Evolutionary conservation across 2,113 vertebrate genomes (phyloP).

Genomic region (Glaucidium brasilianum): DNA sequence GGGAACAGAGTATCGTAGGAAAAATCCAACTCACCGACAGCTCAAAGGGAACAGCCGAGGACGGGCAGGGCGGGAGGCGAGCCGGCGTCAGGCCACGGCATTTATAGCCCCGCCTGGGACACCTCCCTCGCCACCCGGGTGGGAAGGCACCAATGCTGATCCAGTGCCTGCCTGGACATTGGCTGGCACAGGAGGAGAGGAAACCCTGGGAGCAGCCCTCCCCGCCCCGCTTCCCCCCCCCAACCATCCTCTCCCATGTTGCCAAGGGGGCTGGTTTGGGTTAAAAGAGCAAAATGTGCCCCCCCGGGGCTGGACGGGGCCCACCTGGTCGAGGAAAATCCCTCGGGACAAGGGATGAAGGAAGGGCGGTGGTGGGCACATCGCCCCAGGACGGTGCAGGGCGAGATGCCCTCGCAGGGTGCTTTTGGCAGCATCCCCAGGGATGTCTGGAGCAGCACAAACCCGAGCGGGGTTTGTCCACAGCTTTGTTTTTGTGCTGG

Average conservation of each 20-base stretch:
- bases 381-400: neutral
- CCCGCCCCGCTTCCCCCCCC: rapidly evolving
- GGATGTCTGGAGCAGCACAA: neutral
- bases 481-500: neutral
- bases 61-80: neutral
- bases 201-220: neutral
- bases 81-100: rapidly evolving
- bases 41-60: rapidly evolving
- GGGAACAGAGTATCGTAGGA: rapidly evolving
- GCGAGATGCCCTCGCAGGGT: rapidly evolving
- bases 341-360: rapidly evolving
- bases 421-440: rapidly evolving
- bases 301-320: rapidly evolving
- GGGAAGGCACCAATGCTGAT: neutral
- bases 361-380: rapidly evolving
- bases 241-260: rapidly evolving
- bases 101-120: conserved; percentile 30
- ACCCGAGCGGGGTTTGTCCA: rapidly evolving
- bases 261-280: neutral
- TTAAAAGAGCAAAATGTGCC: neutral
- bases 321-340: rapidly evolving
- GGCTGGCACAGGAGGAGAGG: neutral
- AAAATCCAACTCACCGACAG: neutral
- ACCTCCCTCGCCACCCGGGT: neutral
- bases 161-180: neutral